Percentiles rank a stretch among this genome's conserved stretches.
Conservation (phyloP, 2,888 invertebrate species). For the Criorhina ranunculi region DNA sequence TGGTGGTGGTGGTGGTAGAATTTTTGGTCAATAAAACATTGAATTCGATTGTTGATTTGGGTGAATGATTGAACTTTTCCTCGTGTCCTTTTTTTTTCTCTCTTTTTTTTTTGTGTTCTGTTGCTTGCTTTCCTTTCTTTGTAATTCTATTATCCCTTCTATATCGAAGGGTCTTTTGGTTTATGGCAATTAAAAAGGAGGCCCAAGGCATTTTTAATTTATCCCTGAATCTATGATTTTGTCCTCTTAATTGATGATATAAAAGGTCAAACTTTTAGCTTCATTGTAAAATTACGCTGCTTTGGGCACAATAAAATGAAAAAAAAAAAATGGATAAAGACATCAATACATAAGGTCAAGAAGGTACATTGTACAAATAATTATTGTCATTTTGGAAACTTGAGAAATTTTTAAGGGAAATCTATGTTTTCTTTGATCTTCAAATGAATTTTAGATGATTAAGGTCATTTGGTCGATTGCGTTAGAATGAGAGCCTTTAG, state of each 20-base stretch:
- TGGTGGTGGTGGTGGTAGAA: constrained; percentile 2
- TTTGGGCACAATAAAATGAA: too few relatives aligned
- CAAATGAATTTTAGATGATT: too few relatives aligned
- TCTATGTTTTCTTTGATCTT: too few relatives aligned
- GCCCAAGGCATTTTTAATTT: constrained; percentile 49
- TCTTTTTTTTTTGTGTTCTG: constrained; percentile 25
- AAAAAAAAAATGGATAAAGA: too few relatives aligned
- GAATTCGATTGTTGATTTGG: constrained; percentile 74
- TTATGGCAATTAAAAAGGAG: constrained; percentile 61
- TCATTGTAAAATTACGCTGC: too few relatives aligned
- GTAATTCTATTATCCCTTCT: constrained; percentile 68
- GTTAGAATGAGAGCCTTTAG: too few relatives aligned
- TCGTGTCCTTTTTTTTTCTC: constrained; percentile 26
- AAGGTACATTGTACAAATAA: neutral
- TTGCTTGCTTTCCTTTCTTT: constrained; percentile 5
- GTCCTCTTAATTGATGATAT: constrained; percentile 53
- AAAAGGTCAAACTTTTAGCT: constrained; percentile 46
- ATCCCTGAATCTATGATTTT: constrained; percentile 57
- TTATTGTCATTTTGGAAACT: too few relatives aligned
- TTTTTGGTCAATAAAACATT: constrained; percentile 70
- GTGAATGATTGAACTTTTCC: constrained; percentile 66
- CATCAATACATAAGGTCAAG: neutral
- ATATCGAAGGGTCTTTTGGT: constrained; percentile 28
- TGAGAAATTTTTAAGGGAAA: too few relatives aligned
- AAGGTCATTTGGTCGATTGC: too few relatives aligned